Percentiles rank a stretch among this genome's conserved stretches.
Conservation (phyloP, 2,797 vertebrate genomes). For the Erpetoichthys calabaricus region DNA sequence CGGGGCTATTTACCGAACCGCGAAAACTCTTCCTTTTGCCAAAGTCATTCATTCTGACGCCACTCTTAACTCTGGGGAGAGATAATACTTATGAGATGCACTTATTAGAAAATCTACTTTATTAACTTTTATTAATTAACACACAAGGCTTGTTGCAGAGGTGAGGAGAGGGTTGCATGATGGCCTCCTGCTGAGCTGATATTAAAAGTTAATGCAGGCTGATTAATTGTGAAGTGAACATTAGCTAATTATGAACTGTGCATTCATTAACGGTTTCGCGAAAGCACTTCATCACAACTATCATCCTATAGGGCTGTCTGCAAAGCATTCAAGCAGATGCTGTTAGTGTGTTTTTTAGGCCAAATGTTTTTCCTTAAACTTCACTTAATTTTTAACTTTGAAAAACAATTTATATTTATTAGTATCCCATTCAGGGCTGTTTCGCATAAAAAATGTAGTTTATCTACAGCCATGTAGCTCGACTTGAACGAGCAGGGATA, state of each 20-base stretch:
- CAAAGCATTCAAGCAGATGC: too few species aligned
- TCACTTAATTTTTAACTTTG: too few species aligned
- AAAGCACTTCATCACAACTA: conserved; percentile 7
- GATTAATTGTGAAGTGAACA: conserved; percentile 6
- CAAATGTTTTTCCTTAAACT: too few species aligned
- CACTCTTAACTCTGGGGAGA: neutral
- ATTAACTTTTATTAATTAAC: neutral
- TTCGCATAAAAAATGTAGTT: too few species aligned
- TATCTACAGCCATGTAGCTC: too few species aligned
- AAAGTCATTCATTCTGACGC: neutral
- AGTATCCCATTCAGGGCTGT: too few species aligned
- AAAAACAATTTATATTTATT: too few species aligned
- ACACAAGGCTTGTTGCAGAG: neutral
- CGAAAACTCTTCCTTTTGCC: neutral
- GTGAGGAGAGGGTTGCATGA: conserved; percentile 1
- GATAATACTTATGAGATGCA: neutral
- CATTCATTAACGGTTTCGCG: conserved; percentile 7
- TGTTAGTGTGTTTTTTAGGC: too few species aligned
- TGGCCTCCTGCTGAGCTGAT: conserved; percentile 1
- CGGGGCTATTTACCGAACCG: neutral
- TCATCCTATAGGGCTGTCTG: neutral
- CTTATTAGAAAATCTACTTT: conserved; percentile 1
- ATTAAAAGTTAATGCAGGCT: conserved; percentile 12
- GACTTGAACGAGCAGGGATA: too few species aligned
- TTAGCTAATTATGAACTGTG: conserved; percentile 9